Evolutionary conservation across 2,888 invertebrate genomes (phyloP), one percentile per base, ranked within the genome.

Genomic region (Asteroscopus sphinx): DNA sequence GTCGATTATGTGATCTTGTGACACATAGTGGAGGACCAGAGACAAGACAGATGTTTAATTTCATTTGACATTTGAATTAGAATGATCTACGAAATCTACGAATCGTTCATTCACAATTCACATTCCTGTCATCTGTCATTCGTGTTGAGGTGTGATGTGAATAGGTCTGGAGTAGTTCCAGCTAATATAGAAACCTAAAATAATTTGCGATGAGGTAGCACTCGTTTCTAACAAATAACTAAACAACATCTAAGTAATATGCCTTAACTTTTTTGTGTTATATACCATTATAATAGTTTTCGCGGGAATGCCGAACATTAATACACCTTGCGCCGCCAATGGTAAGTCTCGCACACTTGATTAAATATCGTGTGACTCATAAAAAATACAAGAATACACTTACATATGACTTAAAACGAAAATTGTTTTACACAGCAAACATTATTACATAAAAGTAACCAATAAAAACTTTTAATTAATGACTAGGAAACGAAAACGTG

Each of bases 221-320:
- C 73, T 81, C 79, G 79, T 78, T 76, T 79, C 46, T 77, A 64
- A 73, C 68, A 77, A 77, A 76, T 76, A 71, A 80, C 64, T 69
- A 76, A 81, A 76, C 75, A 88, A 83, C 85, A 88, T 80, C 85
- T 80, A 77, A 83, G 69, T 93, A 93, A 86, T 93, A 93, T 94
- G 93, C 88, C 92, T 88, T 94, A 91, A 91, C 73, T 83, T 80
- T 85, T 86, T 88, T 87, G 81, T 89, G 82, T 82, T 81, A 82
- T 68, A 82, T 85, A 81, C 82, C 74, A 77, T 71, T 77, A 82
- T 79, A 62, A 71, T 76, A 82, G 73, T 82, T 82, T 77, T 82
- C 81, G 82, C 88, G 89, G 91, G 89, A 89, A 91, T 92, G 90
- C 91, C 91, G 87, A 92, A 89, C 88, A 88, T 89, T 83, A 90